These are phyloP conservation scores for Anguilla rostrata DNA, from an alignment of 2,113 vertebrate species.

Conservation along the genomic window DNA sequence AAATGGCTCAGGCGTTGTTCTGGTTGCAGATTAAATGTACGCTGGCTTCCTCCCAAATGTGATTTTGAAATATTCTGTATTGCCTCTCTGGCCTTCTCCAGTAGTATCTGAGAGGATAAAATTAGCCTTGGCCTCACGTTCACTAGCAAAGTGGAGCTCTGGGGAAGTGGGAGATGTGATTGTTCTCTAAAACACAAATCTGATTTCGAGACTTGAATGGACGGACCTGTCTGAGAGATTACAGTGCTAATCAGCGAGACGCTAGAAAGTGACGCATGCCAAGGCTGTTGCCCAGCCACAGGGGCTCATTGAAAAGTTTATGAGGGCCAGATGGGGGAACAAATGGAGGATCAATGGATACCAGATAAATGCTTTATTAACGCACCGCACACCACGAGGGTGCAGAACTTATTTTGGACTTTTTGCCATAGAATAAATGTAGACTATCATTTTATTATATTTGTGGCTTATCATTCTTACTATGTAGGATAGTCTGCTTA, in stretches of 20 bases:
- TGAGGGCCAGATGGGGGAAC: conserved; percentile 28
- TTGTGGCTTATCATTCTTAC: neutral
- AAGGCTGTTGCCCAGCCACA: neutral
- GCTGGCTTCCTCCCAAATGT: neutral
- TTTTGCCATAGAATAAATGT: neutral
- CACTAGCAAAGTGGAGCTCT: neutral
- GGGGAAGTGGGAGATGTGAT: neutral
- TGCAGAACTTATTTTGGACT: conserved; percentile 14
- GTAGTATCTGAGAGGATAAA: neutral
- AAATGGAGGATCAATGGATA: conserved; percentile 20
- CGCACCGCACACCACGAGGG: neutral
- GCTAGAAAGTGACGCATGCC: conserved; percentile 13
- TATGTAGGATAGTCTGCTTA: neutral
- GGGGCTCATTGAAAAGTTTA: conserved; percentile 22
- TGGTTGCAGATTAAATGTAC: neutral
- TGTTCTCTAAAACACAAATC: conserved; percentile 12
- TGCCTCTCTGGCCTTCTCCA: neutral
- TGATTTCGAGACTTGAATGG: neutral
- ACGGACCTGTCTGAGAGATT: neutral
- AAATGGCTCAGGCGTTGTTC: neutral
- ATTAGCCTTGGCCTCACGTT: neutral
- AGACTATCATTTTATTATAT: neutral
- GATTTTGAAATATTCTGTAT: conserved; percentile 2
- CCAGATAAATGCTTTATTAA: conserved; percentile 19
- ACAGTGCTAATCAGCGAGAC: conserved; percentile 6